These are phyloP conservation scores for Lithodes maja DNA, from an alignment of 2,888 invertebrate species.

Conservation along the genomic window DNA sequence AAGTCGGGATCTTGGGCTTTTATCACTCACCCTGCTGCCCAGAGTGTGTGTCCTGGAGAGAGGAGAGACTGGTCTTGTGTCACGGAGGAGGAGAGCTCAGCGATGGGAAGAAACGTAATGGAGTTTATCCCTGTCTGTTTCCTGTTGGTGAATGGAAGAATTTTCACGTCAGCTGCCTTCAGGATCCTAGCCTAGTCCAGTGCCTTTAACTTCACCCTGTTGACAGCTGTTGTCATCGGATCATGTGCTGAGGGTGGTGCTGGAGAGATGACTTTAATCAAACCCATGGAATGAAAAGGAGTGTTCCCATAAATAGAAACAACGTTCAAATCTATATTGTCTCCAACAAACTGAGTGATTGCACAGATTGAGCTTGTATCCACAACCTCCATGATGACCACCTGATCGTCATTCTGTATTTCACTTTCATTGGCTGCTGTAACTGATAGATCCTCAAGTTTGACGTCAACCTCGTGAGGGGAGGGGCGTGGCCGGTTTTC, in stretches of 20 bases:
- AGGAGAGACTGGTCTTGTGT: too few relatives aligned
- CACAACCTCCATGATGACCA: constrained; percentile 43
- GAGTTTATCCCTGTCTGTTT: too few relatives aligned
- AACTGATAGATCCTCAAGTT: constrained; percentile 39
- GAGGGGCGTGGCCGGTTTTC: background rate
- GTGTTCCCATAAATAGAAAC: constrained; percentile 31
- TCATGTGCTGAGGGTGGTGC: constrained; percentile 36
- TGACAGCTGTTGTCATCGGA: constrained; percentile 33
- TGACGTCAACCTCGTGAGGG: constrained; percentile 17
- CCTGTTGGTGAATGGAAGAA: too few relatives aligned
- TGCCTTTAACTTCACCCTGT: constrained; percentile 49
- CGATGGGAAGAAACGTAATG: too few relatives aligned
- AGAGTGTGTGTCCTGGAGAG: too few relatives aligned
- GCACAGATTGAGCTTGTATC: constrained; percentile 23
- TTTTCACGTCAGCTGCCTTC: too few relatives aligned
- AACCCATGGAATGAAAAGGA: constrained; percentile 36
- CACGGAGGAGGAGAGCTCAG: too few relatives aligned
- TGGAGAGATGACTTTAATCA: constrained; percentile 37
- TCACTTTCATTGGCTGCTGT: background rate
- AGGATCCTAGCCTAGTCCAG: background rate
- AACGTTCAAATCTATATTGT: background rate
- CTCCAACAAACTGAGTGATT: constrained; percentile 42
- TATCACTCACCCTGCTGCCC: too few relatives aligned
- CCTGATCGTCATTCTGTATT: constrained; percentile 14
- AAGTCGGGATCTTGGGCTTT: too few relatives aligned